These are phyloP conservation scores for Scelioninae gen. 1 DNA, from an alignment of 2,888 invertebrate genomes.

Conservation along the genomic window DNA sequence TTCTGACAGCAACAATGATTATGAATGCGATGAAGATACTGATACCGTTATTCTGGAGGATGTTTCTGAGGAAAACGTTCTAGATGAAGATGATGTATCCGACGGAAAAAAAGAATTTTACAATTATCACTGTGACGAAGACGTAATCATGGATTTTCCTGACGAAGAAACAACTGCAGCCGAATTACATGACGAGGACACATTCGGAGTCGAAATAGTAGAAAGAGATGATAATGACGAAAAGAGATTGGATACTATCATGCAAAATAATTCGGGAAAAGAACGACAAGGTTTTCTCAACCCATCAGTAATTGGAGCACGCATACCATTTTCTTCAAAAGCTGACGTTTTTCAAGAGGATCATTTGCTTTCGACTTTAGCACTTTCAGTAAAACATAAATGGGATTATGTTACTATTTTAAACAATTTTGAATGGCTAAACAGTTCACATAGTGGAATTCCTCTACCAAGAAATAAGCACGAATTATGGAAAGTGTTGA, in stretches of 20 bases:
- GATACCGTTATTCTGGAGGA: too few relatives aligned
- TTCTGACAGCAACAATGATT: too few relatives aligned
- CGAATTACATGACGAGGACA: too few relatives aligned
- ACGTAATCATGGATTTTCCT: background rate
- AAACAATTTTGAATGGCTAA: conserved; percentile 26
- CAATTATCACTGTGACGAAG: too few relatives aligned
- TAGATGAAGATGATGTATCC: too few relatives aligned
- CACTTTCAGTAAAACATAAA: conserved; percentile 23
- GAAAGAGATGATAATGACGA: background rate
- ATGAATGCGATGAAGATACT: too few relatives aligned
- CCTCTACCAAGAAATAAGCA: conserved; percentile 24
- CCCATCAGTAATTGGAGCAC: conserved; percentile 14
- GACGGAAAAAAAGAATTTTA: too few relatives aligned
- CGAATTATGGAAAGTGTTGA: conserved; percentile 35
- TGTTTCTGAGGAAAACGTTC: too few relatives aligned
- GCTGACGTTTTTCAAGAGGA: conserved; percentile 22
- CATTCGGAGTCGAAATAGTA: background rate
- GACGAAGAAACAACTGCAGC: too few relatives aligned
- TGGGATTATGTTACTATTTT: conserved; percentile 28
- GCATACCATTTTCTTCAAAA: conserved; percentile 12
- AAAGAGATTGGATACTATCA: background rate
- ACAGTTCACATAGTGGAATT: conserved; percentile 16
- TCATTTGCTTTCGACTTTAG: conserved; percentile 11
- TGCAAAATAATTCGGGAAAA: background rate
- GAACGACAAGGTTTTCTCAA: conserved; percentile 12